phyloP scores from a whole-genome alignment of 2,113 vertebrate genomes.

The Paralichthys olivaceus region DNA sequence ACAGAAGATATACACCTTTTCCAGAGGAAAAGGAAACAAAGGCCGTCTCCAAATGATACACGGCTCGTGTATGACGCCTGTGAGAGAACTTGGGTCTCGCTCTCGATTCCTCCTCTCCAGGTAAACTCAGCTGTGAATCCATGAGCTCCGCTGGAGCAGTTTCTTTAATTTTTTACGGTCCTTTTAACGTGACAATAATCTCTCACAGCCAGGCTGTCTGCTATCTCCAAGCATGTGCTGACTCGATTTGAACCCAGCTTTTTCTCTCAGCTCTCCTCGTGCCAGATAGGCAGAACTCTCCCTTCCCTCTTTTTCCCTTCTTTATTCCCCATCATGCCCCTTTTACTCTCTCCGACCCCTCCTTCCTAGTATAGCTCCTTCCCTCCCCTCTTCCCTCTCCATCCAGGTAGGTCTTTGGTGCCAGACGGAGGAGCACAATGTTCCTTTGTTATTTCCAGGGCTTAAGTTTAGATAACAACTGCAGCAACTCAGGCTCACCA shows the following conservation, averaged over 20 bases:
- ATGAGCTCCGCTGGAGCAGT: conserved; percentile 20
- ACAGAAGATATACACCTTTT: conserved; percentile 69
- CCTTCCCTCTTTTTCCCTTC: conserved; percentile 6
- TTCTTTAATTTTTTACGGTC: conserved; percentile 52
- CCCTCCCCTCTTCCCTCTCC: conserved; percentile 15
- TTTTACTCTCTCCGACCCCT: conserved; percentile 13
- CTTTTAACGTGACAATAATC: conserved; percentile 68
- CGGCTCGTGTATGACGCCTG: conserved; percentile 35
- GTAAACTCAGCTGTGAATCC: conserved; percentile 56
- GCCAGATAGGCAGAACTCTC: conserved; percentile 21
- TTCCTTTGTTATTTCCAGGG: conserved; percentile 72
- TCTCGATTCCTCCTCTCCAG: conserved; percentile 27
- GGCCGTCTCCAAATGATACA: conserved; percentile 51
- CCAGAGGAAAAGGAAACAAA: conserved; percentile 61
- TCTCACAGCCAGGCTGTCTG: conserved; percentile 52
- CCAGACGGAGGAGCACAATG: conserved; percentile 70
- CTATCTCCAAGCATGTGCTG: conserved; percentile 67
- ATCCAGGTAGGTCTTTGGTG: conserved; percentile 65
- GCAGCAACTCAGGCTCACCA: conserved; percentile 55
- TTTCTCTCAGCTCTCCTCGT: conserved; percentile 5
- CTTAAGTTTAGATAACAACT: conserved; percentile 59
- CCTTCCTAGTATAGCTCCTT: neutral
- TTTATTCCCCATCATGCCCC: conserved; percentile 8
- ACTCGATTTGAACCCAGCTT: conserved; percentile 54
- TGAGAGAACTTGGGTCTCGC: conserved; percentile 14